Base-by-base conservation (phyloP, 2,888 invertebrate genomes). In the Serrognathus titanus region DNA sequence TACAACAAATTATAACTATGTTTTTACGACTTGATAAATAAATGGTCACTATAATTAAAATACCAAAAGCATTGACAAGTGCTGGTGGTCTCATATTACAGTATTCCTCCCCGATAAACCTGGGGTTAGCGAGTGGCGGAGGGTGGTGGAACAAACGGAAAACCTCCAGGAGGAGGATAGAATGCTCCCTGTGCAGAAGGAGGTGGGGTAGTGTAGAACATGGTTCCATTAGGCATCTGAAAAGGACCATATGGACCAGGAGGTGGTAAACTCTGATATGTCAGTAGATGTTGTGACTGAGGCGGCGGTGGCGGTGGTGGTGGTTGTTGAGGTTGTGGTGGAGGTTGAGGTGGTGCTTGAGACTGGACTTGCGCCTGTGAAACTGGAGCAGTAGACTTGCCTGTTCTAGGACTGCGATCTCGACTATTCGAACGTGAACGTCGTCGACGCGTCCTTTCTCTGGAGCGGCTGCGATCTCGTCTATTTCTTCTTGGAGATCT, bases 241-340 rank as follows among this genome's bases (percentile, higher is more conserved):
- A 70, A 74, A 39, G 71, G 67, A 54, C 69, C 71, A 62, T 55
- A 71, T 63, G 45, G 68, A 63, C 52, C 55, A 37, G 62, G 59
- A 36, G 66, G 63, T 48, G 64, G 66, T 35, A 65, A 64, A 47
- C 63, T 65, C 38, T 60, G 60, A 48, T 59, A 74, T 72, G n/a
- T 20, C 43, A 53, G 48, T 70, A 68, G 69, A 68, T 57, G 55
- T 61, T 63, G 65, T 38, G 63, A 66, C 51, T 65, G 67, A 51
- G 62, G 62, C 55, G 63, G 66, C 38, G 61, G 63, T 71, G 74
- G 74, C 69, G 71, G 72, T 41, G 63, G 65, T 55, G 61, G 60
- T 48, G 63, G 66, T 62, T 74, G 75, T 67, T 78, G 76, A 77
- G 79, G 77, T 70, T 72, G 74, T 67, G 59, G 61, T 50, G 60